Evolutionary conservation across 2,797 vertebrate genomes (phyloP), one percentile per base, ranked within the genome.

Genomic region (Mus spretus): DNA sequence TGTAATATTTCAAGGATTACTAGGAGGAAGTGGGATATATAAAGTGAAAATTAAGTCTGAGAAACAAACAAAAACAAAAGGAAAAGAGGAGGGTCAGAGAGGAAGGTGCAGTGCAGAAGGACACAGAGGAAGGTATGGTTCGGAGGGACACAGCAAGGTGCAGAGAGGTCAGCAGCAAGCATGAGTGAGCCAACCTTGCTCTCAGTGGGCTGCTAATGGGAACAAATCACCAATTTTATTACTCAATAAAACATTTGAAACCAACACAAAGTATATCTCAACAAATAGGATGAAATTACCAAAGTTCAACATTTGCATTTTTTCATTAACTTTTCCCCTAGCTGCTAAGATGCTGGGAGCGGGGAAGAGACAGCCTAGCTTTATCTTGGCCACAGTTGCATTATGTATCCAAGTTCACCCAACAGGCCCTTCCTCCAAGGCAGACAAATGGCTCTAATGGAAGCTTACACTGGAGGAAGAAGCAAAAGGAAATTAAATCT

Each of bases 291-390:
- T 50, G 61, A 96, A 97, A 97, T 94, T 86, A 93, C 81, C 83
- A 72, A 87, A 98, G 86, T 88, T 95, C 89, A 97, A 96, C 91
- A 96, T 97, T 96, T 83, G 61, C 94, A 91, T 77, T 94, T 96
- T 96, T 97, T 96, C 97, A 91, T 94, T 97, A 98, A 97, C 94
- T 97, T 91, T 95, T 86, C 81, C 65, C 75, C 24, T 86, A 82
- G 61, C 24, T 50, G 50, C 95, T 53, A 93, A 94, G 89, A 95
- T 70, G 2, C 24, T 96, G 44, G 92, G 89, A 53, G 77, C 11
- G 0, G 2, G 93, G 31, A 40, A 94, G 63, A 93, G 65, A 96
- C 75, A 94, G 89, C 88, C 93, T 80, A 86, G 3, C 24, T 96
- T 97, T 81, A 91, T 87, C 90, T 97, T 96, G 95, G 96, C 95